phyloP scores from a whole-genome alignment of 2,797 vertebrate genomes.

The Eurystomus glaucurus region DNA sequence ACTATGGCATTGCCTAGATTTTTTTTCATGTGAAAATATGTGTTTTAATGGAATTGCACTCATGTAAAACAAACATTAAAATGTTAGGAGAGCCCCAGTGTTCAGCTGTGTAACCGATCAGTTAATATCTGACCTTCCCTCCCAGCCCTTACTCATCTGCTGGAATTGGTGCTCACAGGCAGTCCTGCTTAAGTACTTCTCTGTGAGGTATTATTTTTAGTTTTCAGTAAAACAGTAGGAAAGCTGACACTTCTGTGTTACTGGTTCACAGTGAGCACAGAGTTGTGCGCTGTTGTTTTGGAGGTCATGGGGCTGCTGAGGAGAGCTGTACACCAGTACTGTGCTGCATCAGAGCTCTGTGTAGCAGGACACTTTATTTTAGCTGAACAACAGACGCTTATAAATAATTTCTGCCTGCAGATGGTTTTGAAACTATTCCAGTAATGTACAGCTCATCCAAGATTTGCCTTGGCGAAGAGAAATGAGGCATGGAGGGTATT shows the following conservation, averaged over 20 bases:
- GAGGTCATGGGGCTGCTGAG: background rate
- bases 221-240: background rate
- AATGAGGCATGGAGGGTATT: background rate
- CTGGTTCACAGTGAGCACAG: background rate
- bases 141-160: background rate
- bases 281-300: background rate
- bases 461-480: background rate
- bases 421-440: constrained; percentile 27
- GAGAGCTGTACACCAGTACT: background rate
- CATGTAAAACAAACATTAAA: background rate
- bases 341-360: background rate
- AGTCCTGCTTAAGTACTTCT: background rate
- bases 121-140: background rate
- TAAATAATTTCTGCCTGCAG: constrained; percentile 35
- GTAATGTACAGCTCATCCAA: background rate
- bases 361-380: constrained; percentile 20
- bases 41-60: background rate
- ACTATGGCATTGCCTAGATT: background rate
- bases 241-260: background rate
- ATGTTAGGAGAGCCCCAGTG: background rate
- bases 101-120: background rate
- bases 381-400: background rate
- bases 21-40: background rate
- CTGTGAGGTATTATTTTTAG: background rate
- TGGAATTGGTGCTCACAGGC: background rate